A percentile compares a stretch with the other conserved stretches of the same genome.
These are phyloP conservation scores for Moxostoma hubbsi DNA, from an alignment of 2,797 vertebrate genomes.

Conservation along the genomic window DNA sequence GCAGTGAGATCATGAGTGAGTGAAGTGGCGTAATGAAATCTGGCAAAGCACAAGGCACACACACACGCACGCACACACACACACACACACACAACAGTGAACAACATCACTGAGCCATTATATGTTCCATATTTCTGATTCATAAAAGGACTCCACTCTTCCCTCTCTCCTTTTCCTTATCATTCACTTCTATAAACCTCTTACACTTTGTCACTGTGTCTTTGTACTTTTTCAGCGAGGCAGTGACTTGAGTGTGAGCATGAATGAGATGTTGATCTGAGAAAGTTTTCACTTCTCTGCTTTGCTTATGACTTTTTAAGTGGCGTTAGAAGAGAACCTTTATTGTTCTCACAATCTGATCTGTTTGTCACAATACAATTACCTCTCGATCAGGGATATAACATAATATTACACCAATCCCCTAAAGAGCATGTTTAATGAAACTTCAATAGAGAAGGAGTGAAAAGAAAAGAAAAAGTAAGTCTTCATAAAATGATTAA, in stretches of 20 bases:
- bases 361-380: constrained; percentile 46
- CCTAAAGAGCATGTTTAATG: constrained; percentile 49
- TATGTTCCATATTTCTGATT: constrained; percentile 84
- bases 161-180: constrained; percentile 31
- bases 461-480: constrained; percentile 26
- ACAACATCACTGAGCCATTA: constrained; percentile 73
- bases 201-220: neutral
- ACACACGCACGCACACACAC: neutral
- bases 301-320: constrained; percentile 28
- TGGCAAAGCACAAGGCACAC: constrained; percentile 70
- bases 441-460: constrained; percentile 46
- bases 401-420: constrained; percentile 34
- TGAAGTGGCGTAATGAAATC: constrained; percentile 83
- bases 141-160: constrained; percentile 65
- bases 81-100: constrained; percentile 7
- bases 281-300: neutral
- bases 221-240: neutral
- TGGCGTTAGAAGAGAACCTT: neutral
- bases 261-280: neutral
- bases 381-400: constrained; percentile 31
- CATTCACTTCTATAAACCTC: neutral
- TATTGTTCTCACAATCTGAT: constrained; percentile 43
- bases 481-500: constrained; percentile 63
- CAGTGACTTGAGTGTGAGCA: neutral
- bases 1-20: constrained; percentile 82